Percentiles rank a stretch among this genome's conserved stretches.
Conservation (phyloP, 2,888 invertebrate species). For the Gryllus longicercus region DNA sequence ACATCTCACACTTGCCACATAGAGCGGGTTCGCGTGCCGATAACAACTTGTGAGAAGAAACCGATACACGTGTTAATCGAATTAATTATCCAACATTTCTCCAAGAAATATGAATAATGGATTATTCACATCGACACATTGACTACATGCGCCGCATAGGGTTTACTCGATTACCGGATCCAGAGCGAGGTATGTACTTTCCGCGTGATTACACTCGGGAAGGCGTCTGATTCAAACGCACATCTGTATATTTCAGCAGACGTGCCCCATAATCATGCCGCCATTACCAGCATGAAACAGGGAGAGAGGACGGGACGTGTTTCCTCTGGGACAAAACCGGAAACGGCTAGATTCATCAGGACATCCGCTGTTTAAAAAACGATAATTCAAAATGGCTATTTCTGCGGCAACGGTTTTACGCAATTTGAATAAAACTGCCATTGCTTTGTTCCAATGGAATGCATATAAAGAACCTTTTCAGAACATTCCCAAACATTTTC, state of each 20-base stretch:
- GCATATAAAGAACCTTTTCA: too few relatives aligned
- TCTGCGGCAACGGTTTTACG: too few relatives aligned
- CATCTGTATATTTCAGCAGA: neutral
- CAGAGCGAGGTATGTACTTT: too few relatives aligned
- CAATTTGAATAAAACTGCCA: too few relatives aligned
- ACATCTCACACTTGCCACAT: too few relatives aligned
- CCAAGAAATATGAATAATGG: neutral
- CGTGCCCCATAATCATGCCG: neutral
- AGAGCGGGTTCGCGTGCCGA: neutral
- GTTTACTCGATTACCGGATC: too few relatives aligned
- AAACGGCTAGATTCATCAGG: neutral
- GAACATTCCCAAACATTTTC: too few relatives aligned
- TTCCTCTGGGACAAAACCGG: neutral
- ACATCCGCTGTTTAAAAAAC: slow-evolving; percentile 10
- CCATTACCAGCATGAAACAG: neutral
- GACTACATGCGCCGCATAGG: too few relatives aligned
- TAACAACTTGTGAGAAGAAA: neutral
- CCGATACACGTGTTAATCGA: neutral
- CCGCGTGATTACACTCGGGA: too few relatives aligned
- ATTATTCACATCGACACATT: neutral
- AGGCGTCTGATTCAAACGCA: too few relatives aligned
- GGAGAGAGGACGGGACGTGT: neutral
- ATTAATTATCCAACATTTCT: neutral
- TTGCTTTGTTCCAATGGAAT: too few relatives aligned
- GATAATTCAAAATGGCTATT: neutral